Evolutionary conservation across 1,140 invertebrate genomes (phyloP).

Genomic region (Drepana arcuata): DNA sequence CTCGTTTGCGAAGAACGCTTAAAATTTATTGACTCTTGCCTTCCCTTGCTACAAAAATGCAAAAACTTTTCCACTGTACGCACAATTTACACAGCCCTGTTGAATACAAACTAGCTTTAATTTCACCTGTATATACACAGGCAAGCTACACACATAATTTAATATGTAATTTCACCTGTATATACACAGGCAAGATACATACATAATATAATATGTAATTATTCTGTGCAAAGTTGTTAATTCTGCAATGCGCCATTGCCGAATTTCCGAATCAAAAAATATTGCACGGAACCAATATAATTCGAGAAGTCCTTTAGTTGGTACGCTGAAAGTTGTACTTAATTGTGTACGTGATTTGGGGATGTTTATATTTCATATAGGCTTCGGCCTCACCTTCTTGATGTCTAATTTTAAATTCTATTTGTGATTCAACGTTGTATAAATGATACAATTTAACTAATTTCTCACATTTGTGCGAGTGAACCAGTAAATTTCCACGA

Average conservation of each 20-base stretch:
- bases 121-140: constrained; percentile 22
- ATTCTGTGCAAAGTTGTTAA: constrained; percentile 40
- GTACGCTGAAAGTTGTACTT: too few relatives aligned
- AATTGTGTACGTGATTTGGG: constrained; percentile 18
- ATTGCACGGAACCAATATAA: constrained; percentile 24
- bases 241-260: constrained; percentile 41
- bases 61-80: constrained; percentile 39
- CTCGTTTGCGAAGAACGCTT: constrained; percentile 36
- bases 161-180: constrained; percentile 37
- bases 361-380: constrained; percentile 26
- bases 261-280: constrained; percentile 34
- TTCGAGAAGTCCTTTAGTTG: constrained; percentile 20
- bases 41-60: constrained; percentile 40
- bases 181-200: constrained; percentile 24
- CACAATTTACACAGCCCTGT: constrained; percentile 35
- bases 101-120: constrained; percentile 27
- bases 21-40: constrained; percentile 46
- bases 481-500: constrained; percentile 50
- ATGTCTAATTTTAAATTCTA: constrained; percentile 50
- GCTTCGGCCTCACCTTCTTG: constrained; percentile 36
- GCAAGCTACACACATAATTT: constrained; percentile 17
- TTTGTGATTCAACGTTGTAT: constrained; percentile 41
- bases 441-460: constrained; percentile 62
- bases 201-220: constrained; percentile 26
- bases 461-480: constrained; percentile 52